Evolutionary conservation across 2,797 vertebrate species (phyloP).

Genomic region (Crocidura indochinensis): DNA sequence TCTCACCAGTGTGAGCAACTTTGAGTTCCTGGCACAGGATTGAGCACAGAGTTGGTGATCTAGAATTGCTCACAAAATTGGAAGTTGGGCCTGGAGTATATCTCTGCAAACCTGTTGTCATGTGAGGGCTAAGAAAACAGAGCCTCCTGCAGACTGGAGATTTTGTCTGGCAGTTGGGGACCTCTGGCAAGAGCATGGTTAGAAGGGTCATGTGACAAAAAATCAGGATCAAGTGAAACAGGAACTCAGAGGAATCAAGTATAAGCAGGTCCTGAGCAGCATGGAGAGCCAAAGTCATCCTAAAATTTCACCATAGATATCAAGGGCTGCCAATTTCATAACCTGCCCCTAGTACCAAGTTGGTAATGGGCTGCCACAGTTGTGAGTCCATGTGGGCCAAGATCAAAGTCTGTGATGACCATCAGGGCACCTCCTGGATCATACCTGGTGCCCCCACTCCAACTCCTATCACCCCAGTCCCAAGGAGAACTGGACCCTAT

Average conservation of each 20-base stretch:
- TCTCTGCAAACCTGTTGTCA: background rate
- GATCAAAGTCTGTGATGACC: too few relatives aligned
- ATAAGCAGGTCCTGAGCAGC: background rate
- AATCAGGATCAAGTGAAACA: background rate
- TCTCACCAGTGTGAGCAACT: background rate
- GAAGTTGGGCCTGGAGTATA: background rate
- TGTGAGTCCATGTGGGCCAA: accelerated
- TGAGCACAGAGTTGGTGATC: background rate
- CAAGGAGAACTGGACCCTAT: too few relatives aligned
- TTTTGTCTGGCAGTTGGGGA: too few relatives aligned
- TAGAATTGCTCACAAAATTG: background rate
- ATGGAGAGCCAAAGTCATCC: too few relatives aligned
- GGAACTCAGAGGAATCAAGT: background rate
- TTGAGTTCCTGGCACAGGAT: background rate
- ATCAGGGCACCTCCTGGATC: too few relatives aligned
- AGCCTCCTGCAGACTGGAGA: background rate
- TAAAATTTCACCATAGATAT: background rate
- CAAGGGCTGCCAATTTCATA: background rate
- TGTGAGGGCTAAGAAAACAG: background rate
- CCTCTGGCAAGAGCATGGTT: background rate
- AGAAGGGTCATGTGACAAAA: too few relatives aligned
- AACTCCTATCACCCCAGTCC: background rate
- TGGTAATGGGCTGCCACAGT: background rate
- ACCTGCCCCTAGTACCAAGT: background rate
- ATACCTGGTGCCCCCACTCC: background rate